phyloP scores from a whole-genome alignment of 2,113 vertebrate species.

The Oncorhynchus mykiss region DNA sequence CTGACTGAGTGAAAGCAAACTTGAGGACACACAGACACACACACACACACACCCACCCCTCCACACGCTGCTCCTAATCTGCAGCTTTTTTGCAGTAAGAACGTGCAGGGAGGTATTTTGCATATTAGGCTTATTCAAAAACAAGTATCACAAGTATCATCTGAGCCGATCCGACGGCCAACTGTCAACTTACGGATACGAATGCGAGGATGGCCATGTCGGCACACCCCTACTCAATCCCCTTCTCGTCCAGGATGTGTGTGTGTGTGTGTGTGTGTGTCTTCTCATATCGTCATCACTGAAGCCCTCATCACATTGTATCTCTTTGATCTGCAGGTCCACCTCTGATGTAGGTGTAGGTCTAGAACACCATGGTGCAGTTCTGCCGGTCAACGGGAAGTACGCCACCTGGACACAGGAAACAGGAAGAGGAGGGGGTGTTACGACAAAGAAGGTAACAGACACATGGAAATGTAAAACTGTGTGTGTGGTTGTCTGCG shows the following conservation, averaged over 20 bases:
- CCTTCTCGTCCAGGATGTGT: too few relatives aligned
- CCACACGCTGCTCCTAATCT: conserved; percentile 72
- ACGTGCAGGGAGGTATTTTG: too few relatives aligned
- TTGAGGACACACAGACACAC: too few relatives aligned
- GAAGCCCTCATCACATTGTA: conserved; percentile 73
- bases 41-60: conserved; percentile 45
- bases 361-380: conserved; percentile 88
- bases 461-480: too few relatives aligned
- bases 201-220: too few relatives aligned
- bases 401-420: conserved; percentile 76
- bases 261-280: neutral
- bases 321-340: conserved; percentile 77
- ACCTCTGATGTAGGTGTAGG: conserved; percentile 85
- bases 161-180: too few relatives aligned
- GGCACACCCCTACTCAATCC: too few relatives aligned
- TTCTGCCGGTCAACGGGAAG: conserved; percentile 94
- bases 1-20: too few relatives aligned
- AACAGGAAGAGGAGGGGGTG: neutral
- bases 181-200: too few relatives aligned
- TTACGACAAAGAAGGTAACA: neutral
- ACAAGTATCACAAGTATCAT: too few relatives aligned
- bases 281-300: conserved; percentile 70
- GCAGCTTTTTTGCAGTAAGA: conserved; percentile 28
- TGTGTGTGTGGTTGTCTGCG: too few relatives aligned
- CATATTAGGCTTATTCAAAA: too few relatives aligned